Evolutionary conservation across 2,888 invertebrate species (phyloP), one percentile per base, ranked within the genome.

Genomic region (Siphlonurus alternatus): DNA sequence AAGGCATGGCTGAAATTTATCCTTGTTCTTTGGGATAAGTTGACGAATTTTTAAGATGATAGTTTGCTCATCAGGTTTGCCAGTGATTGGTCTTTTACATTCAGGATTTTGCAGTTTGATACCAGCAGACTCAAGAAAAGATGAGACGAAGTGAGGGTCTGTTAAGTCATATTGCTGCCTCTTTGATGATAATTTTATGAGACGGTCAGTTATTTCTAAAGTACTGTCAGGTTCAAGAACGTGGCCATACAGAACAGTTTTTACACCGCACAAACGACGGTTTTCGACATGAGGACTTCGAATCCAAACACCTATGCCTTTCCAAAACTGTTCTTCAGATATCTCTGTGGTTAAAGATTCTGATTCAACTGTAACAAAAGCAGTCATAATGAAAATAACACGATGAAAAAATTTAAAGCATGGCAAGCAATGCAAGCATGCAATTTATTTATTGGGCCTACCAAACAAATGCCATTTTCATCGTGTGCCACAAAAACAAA

Each of bases 221-320:
- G 53, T 60, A 25, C 60, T 23, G 1, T 1, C 5, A 66, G 71
- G 70, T 22, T 73, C 69, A 19, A 70, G 1, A 1, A 67, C 20
- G 25, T 65, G 62, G 20, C 65, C 66, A 54, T 5, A 24, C 54
- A 65, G 65, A 25, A 67, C 20, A 24, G n/a, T 23, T 23, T 63
- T 61, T 15, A 61, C 79, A 62, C 84, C 84, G 73, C 83, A 82
- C 71, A 89, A 76, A 72, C 86, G 83, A 70, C 85, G 83, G 74
- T 89, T 89, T 3, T 88, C 76, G 65, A 87, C 79, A 72, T 89
- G 87, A 62, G 88, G 86, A 73, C 85, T 85, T 64, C 76, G 78
- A 65, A 85, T 73, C 72, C 86, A 82, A 67, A 89, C 79, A 62
- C 76, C 72, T 63, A 87, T 74, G 1, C 84, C 78, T 66, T 79